Evolutionary conservation across 2,113 vertebrate genomes (phyloP).

Genomic region (Colistium nudipinnis): DNA sequence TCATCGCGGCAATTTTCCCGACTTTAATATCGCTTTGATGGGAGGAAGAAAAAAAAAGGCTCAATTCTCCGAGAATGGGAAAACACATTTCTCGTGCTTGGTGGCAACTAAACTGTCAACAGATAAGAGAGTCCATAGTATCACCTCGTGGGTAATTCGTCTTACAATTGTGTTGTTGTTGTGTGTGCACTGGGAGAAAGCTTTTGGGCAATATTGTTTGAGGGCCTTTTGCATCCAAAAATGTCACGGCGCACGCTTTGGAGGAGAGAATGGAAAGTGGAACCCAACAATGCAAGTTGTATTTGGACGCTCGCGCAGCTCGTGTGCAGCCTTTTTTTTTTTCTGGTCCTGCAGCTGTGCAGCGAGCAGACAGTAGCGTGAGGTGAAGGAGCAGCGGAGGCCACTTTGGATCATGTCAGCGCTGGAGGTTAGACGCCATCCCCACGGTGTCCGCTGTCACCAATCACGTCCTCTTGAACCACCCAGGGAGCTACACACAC

Average conservation of each 20-base stretch:
- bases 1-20: slow-evolving; percentile 77
- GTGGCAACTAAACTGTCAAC: slow-evolving; percentile 84
- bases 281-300: slow-evolving; percentile 5
- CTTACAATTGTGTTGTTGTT: slow-evolving; percentile 82
- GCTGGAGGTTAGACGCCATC: slow-evolving; percentile 70
- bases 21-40: slow-evolving; percentile 81
- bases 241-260: slow-evolving; percentile 82
- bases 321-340: slow-evolving; percentile 29
- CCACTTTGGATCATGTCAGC: slow-evolving; percentile 80
- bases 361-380: slow-evolving; percentile 71
- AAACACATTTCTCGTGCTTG: slow-evolving; percentile 82
- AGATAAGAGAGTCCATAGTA: slow-evolving; percentile 82
- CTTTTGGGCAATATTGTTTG: slow-evolving; percentile 90
- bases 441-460: slow-evolving; percentile 76
- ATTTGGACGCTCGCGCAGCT: slow-evolving; percentile 32
- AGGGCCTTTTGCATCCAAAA: slow-evolving; percentile 88
- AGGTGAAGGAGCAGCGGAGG: slow-evolving; percentile 73
- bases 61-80: slow-evolving; percentile 80
- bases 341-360: slow-evolving; percentile 55
- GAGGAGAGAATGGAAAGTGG: slow-evolving; percentile 7
- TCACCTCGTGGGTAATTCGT: slow-evolving; percentile 85
- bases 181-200: slow-evolving; percentile 84
- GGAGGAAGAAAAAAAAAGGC: slow-evolving; percentile 82
- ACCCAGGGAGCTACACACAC: slow-evolving; percentile 70
- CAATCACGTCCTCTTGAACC: slow-evolving; percentile 79